Conservation (phyloP, 2,113 vertebrate species). For the Pristiophorus japonicus region DNA sequence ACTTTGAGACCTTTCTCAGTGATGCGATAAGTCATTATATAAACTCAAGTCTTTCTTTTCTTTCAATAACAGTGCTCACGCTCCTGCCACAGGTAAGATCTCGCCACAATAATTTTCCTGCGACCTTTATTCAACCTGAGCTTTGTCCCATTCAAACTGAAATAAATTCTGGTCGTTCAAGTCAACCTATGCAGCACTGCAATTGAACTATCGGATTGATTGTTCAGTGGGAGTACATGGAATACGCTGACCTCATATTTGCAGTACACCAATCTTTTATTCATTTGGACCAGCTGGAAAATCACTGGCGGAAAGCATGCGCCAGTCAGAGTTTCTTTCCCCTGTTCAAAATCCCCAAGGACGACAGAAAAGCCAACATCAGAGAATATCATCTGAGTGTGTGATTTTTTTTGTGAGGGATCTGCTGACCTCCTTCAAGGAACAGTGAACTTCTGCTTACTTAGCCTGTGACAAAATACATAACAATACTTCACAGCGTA, state of each 20-base stretch:
- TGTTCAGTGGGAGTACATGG: neutral
- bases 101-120: neutral
- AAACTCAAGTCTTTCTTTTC: neutral
- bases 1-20: neutral
- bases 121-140: neutral
- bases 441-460: neutral
- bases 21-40: neutral
- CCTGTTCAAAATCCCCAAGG: neutral
- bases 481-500: neutral
- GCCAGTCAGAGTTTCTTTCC: neutral
- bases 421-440: conserved; percentile 12
- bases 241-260: neutral
- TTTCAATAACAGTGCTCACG: neutral
- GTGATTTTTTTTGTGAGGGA: neutral
- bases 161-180: neutral
- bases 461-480: conserved; percentile 28
- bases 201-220: neutral
- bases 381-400: neutral
- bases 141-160: neutral
- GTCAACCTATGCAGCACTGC: neutral
- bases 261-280: neutral
- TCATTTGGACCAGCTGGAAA: neutral
- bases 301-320: neutral
- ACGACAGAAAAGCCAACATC: neutral
- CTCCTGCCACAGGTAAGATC: neutral